Evolutionary conservation across 2,888 invertebrate species (phyloP).

Genomic region (Coronaproctus castanopsis): DNA sequence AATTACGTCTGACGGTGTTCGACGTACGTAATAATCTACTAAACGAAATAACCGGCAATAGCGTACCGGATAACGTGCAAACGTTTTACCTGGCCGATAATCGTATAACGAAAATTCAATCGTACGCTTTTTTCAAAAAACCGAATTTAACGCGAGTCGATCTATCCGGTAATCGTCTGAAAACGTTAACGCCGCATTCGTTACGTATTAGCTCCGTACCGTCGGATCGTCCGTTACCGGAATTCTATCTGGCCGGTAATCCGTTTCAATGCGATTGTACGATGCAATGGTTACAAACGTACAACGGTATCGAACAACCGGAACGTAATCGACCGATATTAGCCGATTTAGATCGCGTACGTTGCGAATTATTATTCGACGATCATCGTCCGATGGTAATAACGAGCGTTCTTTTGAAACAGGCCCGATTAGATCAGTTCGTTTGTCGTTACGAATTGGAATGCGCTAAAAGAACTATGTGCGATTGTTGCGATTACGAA

Average conservation of each 20-base stretch:
- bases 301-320: constrained; percentile 37
- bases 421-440: constrained; percentile 61
- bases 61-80: constrained; percentile 64
- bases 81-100: constrained; percentile 60
- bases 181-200: constrained; percentile 51
- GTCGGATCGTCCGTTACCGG: constrained; percentile 47
- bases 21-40: constrained; percentile 64
- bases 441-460: constrained; percentile 65
- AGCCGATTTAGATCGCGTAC: constrained; percentile 61
- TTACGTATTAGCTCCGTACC: constrained; percentile 54
- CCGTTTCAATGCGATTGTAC: constrained; percentile 74
- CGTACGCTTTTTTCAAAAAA: constrained; percentile 70
- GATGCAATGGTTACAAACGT: constrained; percentile 75
- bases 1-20: constrained; percentile 54
- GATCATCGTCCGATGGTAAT: constrained; percentile 48
- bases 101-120: constrained; percentile 59
- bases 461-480: constrained; percentile 49
- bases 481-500: constrained; percentile 78
- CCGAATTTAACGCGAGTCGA: constrained; percentile 64
- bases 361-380: constrained; percentile 59
- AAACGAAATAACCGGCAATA: constrained; percentile 59
- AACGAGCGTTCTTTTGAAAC: constrained; percentile 45
- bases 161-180: constrained; percentile 58
- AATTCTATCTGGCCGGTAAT: constrained; percentile 68
- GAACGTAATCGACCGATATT: constrained; percentile 59